Conservation (phyloP, 1,140 invertebrate genomes). For the Choristoneura fumiferana region DNA sequence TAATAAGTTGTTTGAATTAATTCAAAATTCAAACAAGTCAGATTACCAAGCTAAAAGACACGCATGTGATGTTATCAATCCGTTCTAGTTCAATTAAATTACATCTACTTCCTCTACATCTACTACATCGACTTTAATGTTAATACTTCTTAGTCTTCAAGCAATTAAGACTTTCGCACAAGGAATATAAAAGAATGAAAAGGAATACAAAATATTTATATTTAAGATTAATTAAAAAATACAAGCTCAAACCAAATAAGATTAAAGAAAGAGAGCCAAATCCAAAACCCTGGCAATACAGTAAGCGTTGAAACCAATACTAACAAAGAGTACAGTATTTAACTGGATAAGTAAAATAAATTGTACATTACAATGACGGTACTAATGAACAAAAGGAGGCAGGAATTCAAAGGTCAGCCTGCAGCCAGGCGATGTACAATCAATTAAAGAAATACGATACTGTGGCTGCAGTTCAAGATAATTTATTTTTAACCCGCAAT, state of each 20-base stretch:
- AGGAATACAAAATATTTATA: too few species aligned
- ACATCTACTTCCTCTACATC: too few species aligned
- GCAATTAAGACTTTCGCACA: background rate
- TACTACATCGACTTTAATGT: too few species aligned
- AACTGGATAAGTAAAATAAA: conserved; percentile 33
- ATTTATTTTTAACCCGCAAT: conserved; percentile 10
- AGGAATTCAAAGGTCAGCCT: conserved; percentile 38
- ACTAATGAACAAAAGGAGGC: conserved; percentile 39
- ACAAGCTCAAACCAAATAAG: background rate
- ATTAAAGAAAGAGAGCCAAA: too few species aligned
- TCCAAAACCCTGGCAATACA: background rate
- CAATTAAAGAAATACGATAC: conserved; percentile 34
- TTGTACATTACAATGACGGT: conserved; percentile 34
- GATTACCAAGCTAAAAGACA: too few species aligned
- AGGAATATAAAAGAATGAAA: too few species aligned
- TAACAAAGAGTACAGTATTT: conserved; percentile 30
- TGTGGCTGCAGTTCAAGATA: conserved; percentile 16
- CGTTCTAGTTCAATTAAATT: too few species aligned
- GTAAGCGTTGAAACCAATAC: conserved; percentile 9
- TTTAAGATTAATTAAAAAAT: too few species aligned
- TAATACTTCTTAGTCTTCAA: too few species aligned
- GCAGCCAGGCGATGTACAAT: conserved; percentile 24
- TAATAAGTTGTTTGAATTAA: too few species aligned
- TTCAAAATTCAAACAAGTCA: too few species aligned
- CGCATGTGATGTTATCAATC: too few species aligned